Conservation (phyloP, 37 sponge, comb jelly and placozoan genomes). For the Lycopodina hypogea region DNA sequence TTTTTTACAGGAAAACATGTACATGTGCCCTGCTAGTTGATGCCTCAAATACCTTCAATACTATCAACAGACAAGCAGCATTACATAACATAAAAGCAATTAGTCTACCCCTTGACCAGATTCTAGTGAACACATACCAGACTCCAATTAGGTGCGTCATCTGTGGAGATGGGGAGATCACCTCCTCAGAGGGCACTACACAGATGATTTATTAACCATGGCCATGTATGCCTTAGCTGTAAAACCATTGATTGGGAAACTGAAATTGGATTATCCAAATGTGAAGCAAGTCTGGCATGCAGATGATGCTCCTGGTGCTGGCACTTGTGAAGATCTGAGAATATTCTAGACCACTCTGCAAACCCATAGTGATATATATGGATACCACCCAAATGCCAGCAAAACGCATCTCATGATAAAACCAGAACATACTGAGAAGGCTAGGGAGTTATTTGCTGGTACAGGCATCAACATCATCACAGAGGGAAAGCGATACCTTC, state of each 20-base stretch:
- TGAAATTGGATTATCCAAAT: neutral
- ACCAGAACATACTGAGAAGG: too few relatives aligned
- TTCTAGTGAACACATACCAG: conserved; percentile 8
- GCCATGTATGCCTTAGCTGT: conserved; percentile 5
- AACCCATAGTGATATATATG: too few relatives aligned
- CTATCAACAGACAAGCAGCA: conserved; percentile 14
- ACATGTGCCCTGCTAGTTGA: neutral
- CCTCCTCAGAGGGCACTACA: conserved; percentile 11
- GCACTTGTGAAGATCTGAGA: conserved; percentile 12
- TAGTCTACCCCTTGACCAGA: conserved; percentile 2
- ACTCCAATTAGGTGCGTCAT: conserved; percentile 22
- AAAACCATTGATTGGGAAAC: neutral
- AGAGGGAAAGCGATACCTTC: too few relatives aligned
- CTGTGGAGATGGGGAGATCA: conserved; percentile 21
- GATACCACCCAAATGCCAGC: too few relatives aligned
- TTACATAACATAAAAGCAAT: conserved; percentile 21
- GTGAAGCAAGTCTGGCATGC: conserved; percentile 15
- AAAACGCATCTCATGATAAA: too few relatives aligned
- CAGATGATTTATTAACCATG: neutral
- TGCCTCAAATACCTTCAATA: conserved; percentile 7
- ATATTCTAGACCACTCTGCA: too few relatives aligned
- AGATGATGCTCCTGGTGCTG: conserved; percentile 5
- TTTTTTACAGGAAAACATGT: too few relatives aligned
- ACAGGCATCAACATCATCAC: too few relatives aligned
- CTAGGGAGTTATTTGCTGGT: too few relatives aligned